A percentile compares a stretch with the other conserved stretches of the same genome.
phyloP scores from a whole-genome alignment of 2,888 invertebrate genomes.

The Troilus luridus region DNA sequence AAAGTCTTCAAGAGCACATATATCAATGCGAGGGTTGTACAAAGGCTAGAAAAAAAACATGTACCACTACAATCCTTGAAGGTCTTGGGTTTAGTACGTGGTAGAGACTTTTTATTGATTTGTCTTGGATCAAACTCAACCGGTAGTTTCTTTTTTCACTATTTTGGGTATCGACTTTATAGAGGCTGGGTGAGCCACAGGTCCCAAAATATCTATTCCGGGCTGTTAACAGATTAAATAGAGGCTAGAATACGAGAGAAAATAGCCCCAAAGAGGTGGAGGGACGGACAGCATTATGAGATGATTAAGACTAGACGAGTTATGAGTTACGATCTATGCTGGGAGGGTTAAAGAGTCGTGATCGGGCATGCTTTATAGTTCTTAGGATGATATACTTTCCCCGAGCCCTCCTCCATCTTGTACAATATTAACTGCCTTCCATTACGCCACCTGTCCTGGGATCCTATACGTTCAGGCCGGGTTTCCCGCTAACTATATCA shows the following conservation, averaged over 20 bases:
- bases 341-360: constrained; percentile 42
- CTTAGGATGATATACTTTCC: neutral
- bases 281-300: neutral
- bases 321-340: neutral
- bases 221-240: too few species aligned
- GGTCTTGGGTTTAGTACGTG: too few species aligned
- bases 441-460: constrained; percentile 10
- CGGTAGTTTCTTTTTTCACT: too few species aligned
- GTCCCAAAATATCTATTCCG: too few species aligned
- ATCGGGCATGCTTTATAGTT: constrained; percentile 16
- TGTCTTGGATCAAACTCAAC: too few species aligned
- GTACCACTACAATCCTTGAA: too few species aligned
- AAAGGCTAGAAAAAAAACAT: too few species aligned
- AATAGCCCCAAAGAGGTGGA: neutral
- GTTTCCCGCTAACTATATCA: neutral
- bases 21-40: neutral
- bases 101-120: too few species aligned
- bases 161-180: too few species aligned
- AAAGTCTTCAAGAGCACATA: neutral
- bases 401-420: neutral
- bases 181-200: too few species aligned
- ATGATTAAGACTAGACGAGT: constrained; percentile 43
- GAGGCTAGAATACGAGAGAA: neutral
- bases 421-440: constrained; percentile 24
- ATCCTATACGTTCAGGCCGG: neutral